Percentiles rank a stretch among this genome's conserved stretches.
phyloP scores from a whole-genome alignment of 2,113 vertebrate genomes.

The Mixornis gularis region DNA sequence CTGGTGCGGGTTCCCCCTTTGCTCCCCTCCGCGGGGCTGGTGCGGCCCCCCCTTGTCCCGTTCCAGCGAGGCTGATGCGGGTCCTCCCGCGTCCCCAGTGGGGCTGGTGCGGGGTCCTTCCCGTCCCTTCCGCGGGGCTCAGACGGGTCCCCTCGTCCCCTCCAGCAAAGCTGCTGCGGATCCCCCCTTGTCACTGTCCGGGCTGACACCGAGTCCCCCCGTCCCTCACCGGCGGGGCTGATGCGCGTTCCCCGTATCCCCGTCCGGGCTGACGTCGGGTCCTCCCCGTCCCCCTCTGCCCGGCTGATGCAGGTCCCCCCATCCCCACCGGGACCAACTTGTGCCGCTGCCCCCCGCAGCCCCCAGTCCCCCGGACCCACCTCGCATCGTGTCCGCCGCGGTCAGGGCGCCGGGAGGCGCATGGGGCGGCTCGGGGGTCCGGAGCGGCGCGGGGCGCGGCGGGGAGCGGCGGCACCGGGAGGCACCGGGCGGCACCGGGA shows the following conservation, averaged over 20 bases:
- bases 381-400: conserved; percentile 23
- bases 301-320: background rate
- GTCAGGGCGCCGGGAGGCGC: conserved; percentile 7
- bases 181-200: background rate
- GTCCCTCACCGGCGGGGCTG: background rate
- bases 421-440: background rate
- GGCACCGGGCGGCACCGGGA: background rate
- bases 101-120: background rate
- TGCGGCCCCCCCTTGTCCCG: background rate
- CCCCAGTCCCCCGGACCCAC: background rate
- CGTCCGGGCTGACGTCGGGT: background rate
- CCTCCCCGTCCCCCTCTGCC: background rate
- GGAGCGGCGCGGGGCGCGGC: background rate
- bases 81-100: background rate
- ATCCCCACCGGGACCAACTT: background rate
- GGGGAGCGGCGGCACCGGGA: background rate
- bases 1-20: background rate
- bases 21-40: background rate
- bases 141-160: no score
- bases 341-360: background rate
- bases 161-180: background rate
- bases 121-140: background rate
- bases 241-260: background rate
- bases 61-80: background rate
- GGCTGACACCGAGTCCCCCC: background rate